phyloP scores from a whole-genome alignment of 2,888 invertebrate genomes.

The Mamestra brassicae region DNA sequence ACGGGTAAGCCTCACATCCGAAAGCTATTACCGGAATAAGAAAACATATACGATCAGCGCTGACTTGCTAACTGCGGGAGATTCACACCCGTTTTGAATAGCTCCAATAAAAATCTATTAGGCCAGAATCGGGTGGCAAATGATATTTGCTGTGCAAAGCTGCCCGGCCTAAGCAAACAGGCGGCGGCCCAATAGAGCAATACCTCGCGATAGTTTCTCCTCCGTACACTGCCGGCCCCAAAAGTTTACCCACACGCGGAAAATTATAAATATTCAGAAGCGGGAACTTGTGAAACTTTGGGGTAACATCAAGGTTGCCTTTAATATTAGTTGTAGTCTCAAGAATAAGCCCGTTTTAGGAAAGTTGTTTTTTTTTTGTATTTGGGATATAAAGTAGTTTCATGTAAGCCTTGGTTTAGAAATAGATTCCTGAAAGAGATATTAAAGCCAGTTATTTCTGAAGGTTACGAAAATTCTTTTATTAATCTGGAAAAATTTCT shows the following conservation, averaged over 20 bases:
- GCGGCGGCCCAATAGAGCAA: slow-evolving; percentile 73
- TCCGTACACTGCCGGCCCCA: slow-evolving; percentile 60
- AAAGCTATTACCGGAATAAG: slow-evolving; percentile 53
- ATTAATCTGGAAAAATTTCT: not conserved
- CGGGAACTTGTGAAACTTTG: slow-evolving; percentile 36
- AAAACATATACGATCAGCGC: slow-evolving; percentile 51
- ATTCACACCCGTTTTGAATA: slow-evolving; percentile 66
- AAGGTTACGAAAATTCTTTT: not conserved
- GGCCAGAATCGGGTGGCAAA: slow-evolving; percentile 74
- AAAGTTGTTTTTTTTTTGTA: slow-evolving; percentile 6
- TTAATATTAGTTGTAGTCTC: slow-evolving; percentile 52
- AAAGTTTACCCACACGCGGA: slow-evolving; percentile 46
- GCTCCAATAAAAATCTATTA: slow-evolving; percentile 78
- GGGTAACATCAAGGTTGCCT: slow-evolving; percentile 41
- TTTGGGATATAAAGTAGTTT: slow-evolving; percentile 11
- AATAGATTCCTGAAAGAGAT: not conserved
- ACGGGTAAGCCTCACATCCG: slow-evolving; percentile 8
- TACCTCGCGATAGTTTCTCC: slow-evolving; percentile 72
- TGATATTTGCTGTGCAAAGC: slow-evolving; percentile 79
- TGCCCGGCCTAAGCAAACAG: slow-evolving; percentile 78
- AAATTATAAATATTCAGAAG: slow-evolving; percentile 64
- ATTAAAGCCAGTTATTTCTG: not conserved
- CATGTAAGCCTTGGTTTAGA: not conserved
- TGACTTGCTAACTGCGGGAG: slow-evolving; percentile 50
- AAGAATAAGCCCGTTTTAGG: slow-evolving; percentile 32